These are phyloP conservation scores for Ovis canadensis DNA, from an alignment of 2,113 vertebrate genomes.

Conservation along the genomic window DNA sequence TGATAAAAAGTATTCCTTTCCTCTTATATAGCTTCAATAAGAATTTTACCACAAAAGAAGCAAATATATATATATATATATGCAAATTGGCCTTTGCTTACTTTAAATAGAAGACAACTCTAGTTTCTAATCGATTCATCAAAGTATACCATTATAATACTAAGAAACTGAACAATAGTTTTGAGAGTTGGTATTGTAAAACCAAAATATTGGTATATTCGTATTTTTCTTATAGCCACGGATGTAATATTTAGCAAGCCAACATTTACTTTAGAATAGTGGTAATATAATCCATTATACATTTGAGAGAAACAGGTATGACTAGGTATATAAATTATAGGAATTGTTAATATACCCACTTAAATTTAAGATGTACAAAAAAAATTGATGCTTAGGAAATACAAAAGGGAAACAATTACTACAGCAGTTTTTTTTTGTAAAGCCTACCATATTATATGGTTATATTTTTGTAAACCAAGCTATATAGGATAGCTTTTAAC, in stretches of 20 bases:
- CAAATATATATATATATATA: not conserved
- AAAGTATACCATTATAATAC: not conserved
- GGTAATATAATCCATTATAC: not conserved
- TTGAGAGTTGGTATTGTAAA: not conserved
- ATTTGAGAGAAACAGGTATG: not conserved
- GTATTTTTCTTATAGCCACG: not conserved
- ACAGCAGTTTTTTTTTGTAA: not conserved
- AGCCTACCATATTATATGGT: not conserved
- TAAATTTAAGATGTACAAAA: not conserved
- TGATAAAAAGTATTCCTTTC: not conserved
- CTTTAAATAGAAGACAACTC: slow-evolving; percentile 10
- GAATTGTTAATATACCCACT: not conserved
- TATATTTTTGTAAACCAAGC: not conserved
- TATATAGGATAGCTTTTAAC: not conserved
- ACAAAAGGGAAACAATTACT: not conserved
- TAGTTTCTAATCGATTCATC: not conserved
- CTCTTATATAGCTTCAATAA: not conserved
- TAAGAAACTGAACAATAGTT: not conserved
- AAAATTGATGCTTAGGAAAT: not conserved
- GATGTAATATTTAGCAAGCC: not conserved
- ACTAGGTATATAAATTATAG: not conserved
- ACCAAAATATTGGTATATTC: not conserved
- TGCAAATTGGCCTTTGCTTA: not conserved
- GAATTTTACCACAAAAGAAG: not conserved
- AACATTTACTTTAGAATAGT: not conserved